Conservation (phyloP, 2,888 invertebrate genomes). For the Eutolmus rufibarbis region DNA sequence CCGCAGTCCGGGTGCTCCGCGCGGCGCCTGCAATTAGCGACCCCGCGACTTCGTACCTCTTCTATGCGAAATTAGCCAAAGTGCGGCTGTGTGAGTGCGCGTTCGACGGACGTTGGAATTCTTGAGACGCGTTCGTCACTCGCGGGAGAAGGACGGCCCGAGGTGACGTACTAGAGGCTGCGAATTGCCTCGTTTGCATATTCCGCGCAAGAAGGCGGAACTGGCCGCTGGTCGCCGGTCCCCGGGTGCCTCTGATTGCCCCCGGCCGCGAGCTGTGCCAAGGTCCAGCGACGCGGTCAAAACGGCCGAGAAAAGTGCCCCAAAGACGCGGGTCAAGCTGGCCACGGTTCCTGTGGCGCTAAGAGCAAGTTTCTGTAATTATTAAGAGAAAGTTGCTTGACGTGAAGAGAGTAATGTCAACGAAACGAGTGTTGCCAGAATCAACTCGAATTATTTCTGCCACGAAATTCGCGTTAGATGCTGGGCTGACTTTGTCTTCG, state of each 20-base stretch:
- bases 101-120: not conserved
- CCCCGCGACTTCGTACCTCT: not conserved
- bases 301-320: not conserved
- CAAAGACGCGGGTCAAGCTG: not conserved
- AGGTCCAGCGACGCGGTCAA: not conserved
- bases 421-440: not conserved
- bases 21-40: not conserved
- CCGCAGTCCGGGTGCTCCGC: not conserved
- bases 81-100: constrained; percentile 29
- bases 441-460: too few species aligned
- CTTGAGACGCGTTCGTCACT: not conserved
- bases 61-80: not conserved
- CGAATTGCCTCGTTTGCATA: not conserved
- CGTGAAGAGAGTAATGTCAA: not conserved
- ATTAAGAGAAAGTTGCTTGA: not conserved
- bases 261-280: not conserved
- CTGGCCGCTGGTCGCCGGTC: not conserved
- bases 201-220: not conserved
- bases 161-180: not conserved
- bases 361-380: not conserved
- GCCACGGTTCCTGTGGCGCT: not conserved
- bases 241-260: not conserved
- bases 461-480: too few species aligned
- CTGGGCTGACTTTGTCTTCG: too few species aligned
- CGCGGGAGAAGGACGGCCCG: not conserved